These are phyloP conservation scores for Julus scandinavius DNA, from an alignment of 2,888 invertebrate genomes.

Conservation along the genomic window DNA sequence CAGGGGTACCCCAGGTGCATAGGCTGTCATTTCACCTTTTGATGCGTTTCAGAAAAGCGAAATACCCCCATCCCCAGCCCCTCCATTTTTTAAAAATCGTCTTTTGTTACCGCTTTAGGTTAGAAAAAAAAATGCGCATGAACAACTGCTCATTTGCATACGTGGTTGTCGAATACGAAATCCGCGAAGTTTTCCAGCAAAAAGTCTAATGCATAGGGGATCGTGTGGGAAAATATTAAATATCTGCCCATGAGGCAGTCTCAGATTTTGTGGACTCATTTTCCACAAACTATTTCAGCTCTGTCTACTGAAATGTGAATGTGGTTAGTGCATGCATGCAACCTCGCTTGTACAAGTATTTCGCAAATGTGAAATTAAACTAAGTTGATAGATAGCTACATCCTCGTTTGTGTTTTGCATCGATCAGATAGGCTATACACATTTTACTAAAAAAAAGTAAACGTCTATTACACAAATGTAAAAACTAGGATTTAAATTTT, in stretches of 20 bases:
- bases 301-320: background rate
- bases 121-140: slow-evolving; percentile 24
- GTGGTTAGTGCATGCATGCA: background rate
- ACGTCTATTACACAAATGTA: too few relatives aligned
- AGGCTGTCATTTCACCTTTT: slow-evolving; percentile 44
- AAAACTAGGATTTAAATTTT: too few relatives aligned
- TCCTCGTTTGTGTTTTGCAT: background rate
- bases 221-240: slow-evolving; percentile 41
- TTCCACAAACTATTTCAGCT: slow-evolving; percentile 19
- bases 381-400: background rate
- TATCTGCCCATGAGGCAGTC: slow-evolving; percentile 41
- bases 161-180: slow-evolving; percentile 11
- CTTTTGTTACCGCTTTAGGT: slow-evolving; percentile 40
- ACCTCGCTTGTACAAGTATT: background rate
- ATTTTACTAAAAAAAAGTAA: too few relatives aligned
- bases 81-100: slow-evolving; percentile 4
- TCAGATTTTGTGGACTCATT: slow-evolving; percentile 30
- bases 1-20: slow-evolving; percentile 44
- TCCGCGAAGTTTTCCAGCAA: slow-evolving; percentile 18
- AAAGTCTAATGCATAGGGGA: background rate
- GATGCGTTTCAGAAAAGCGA: slow-evolving; percentile 20
- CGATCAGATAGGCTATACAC: background rate
- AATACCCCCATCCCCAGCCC: background rate
- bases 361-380: background rate
- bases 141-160: slow-evolving; percentile 38